Evolutionary conservation across 1,140 invertebrate species (phyloP), one percentile per base, ranked within the genome.

Genomic region (Drosophila nigromelanica): DNA sequence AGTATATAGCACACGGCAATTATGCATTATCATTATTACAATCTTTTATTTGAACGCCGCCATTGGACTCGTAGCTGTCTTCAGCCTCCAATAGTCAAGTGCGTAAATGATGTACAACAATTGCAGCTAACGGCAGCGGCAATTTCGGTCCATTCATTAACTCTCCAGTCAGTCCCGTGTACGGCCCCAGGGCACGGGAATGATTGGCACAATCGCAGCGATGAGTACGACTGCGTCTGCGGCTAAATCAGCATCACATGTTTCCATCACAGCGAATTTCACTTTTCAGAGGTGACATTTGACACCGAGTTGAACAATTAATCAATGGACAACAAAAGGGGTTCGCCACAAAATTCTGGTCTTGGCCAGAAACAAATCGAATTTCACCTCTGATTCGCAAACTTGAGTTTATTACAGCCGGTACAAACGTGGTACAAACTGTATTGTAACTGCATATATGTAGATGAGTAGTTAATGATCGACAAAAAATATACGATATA

Each of bases 201-300:
- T 85, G 81, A 85, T 85, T 85, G 81, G 81, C 81, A 87, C 61
- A 85, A 87, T 76, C 78, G 76, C 30, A 52, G 33, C 37, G 52
- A 47, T 35, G 37, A 14, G 30, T 15, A 40, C 7, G 21, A 39
- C 35, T 67, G 39, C 4, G 21, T 37, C 35, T 73, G 43, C 45
- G 59, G 51, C 48, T 27, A 48, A 66, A 37, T 54, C 45, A 35
- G 35, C 39, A 48, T 62, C 60, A 55, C 63, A 47, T 30, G 54
- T 78, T 82, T 64, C 61, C 70, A 71, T 21, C 48, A 27, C 35
- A 55, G 51, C 40, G 51, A 50, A 77, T 83, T 83, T 83, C 80
- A 83, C 80, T 85, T 83, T 83, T 77, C 6, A 64, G 73, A 45
- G 69, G 73, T 76, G 80, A 85, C 80, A 76, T 83, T 85, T 85